These are phyloP conservation scores for Diabrotica undecimpunctata DNA, from an alignment of 1,140 invertebrate species.

Conservation along the genomic window DNA sequence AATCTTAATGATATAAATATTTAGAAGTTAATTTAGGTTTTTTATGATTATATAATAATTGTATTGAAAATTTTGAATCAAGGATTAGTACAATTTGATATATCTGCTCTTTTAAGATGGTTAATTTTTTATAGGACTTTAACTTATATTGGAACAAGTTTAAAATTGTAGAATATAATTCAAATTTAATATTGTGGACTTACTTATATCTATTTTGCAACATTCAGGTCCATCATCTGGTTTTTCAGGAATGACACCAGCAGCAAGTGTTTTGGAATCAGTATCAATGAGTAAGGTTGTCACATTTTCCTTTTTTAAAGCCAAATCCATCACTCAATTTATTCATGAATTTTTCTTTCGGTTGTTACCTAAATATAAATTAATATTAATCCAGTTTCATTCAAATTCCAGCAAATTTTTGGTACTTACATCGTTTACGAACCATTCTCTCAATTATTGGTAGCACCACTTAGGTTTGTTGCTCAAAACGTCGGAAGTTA, in stretches of 20 bases:
- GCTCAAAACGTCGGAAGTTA: no score
- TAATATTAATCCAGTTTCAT: conserved; percentile 10
- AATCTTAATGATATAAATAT: no score
- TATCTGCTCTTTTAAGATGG: no score
- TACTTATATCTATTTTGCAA: conserved; percentile 29
- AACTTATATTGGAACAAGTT: conserved; percentile 17
- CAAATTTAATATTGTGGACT: no score
- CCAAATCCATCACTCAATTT: conserved; percentile 36
- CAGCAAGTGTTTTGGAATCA: conserved; percentile 38
- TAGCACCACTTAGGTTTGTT: no score
- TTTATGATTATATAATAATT: no score
- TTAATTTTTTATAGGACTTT: not conserved
- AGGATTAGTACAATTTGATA: no score
- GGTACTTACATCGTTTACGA: conserved; percentile 33
- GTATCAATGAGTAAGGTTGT: conserved; percentile 38
- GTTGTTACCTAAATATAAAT: conserved; percentile 25
- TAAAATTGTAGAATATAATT: no score
- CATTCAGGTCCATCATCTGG: conserved; percentile 33
- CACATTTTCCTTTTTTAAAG: conserved; percentile 35
- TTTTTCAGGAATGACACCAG: conserved; percentile 23
- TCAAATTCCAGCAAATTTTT: not conserved
- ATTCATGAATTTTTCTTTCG: conserved; percentile 27
- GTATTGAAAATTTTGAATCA: no score
- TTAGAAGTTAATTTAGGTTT: no score
- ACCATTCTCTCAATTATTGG: conserved; percentile 26